A percentile compares a stretch with the other conserved stretches of the same genome.
phyloP scores from a whole-genome alignment of 2,888 invertebrate species.

The Heterodera filipjevi region DNA sequence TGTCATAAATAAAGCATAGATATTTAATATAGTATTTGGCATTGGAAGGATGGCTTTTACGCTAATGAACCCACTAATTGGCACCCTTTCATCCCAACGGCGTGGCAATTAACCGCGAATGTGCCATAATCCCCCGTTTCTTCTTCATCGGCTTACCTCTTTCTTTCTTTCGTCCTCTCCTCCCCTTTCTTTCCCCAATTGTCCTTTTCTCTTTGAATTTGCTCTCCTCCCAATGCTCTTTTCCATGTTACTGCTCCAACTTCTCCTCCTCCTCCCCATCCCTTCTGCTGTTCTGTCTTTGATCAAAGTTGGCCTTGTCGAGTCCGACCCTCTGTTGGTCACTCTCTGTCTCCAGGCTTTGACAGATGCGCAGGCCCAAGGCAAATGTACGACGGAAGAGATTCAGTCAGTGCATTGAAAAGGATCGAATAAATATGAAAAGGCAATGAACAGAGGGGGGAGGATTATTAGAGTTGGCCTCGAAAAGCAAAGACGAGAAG shows the following conservation, averaged over 20 bases:
- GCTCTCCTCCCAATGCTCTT: no score
- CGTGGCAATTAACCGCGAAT: slow-evolving; percentile 25
- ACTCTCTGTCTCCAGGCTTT: slow-evolving; percentile 39
- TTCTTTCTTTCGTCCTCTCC: no score
- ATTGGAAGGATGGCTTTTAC: not conserved
- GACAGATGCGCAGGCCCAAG: slow-evolving; percentile 38
- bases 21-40: no score
- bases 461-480: not conserved
- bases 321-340: slow-evolving; percentile 40
- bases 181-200: not conserved
- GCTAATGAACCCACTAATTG: slow-evolving; percentile 5
- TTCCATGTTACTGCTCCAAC: not conserved
- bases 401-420: slow-evolving; percentile 26
- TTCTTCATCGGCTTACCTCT: not conserved
- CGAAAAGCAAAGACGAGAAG: not conserved
- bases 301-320: slow-evolving; percentile 38
- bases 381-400: slow-evolving; percentile 32
- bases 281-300: not conserved
- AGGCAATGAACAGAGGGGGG: not conserved
- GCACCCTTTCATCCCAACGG: slow-evolving; percentile 3
- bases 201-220: not conserved
- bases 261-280: not conserved
- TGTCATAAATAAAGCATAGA: not conserved
- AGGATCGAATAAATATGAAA: not conserved
- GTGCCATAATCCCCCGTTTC: not conserved